phyloP scores from a whole-genome alignment of 2,797 vertebrate genomes.

The Perodicticus potto region DNA sequence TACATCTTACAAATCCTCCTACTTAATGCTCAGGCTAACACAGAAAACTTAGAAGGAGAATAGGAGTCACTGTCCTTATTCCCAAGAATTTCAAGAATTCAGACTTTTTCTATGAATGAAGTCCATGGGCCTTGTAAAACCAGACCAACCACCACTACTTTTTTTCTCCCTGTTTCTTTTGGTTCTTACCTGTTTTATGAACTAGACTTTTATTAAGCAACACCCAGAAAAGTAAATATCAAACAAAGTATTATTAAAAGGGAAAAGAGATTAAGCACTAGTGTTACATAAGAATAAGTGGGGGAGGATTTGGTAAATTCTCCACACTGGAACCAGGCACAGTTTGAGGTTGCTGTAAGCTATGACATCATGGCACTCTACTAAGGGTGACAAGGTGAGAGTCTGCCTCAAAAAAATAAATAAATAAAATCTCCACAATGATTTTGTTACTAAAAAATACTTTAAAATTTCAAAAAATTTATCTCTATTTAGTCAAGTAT shows the following conservation, averaged over 20 bases:
- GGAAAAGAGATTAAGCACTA: constrained; percentile 15
- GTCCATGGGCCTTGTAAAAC: constrained; percentile 50
- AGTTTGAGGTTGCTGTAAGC: no score
- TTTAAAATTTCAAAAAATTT: not conserved
- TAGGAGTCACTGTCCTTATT: constrained; percentile 40
- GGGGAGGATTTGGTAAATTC: not conserved
- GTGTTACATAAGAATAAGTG: not conserved
- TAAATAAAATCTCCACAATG: not conserved
- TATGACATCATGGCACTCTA: no score
- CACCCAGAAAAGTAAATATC: constrained; percentile 27
- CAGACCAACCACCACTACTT: constrained; percentile 23
- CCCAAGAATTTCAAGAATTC: constrained; percentile 62
- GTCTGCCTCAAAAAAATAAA: no score
- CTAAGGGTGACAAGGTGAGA: no score
- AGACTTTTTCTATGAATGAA: constrained; percentile 56
- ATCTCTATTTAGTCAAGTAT: constrained; percentile 24
- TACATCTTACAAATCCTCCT: constrained; percentile 19
- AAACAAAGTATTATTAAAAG: constrained; percentile 50
- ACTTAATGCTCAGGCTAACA: constrained; percentile 12
- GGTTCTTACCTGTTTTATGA: constrained; percentile 56
- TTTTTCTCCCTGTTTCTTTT: constrained; percentile 54
- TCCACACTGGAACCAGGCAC: not conserved
- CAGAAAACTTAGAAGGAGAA: constrained; percentile 28
- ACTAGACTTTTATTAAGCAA: constrained; percentile 53
- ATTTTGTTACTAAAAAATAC: constrained; percentile 38